These are phyloP conservation scores for Castor canadensis DNA, from an alignment of 2,113 vertebrate genomes.

Conservation along the genomic window DNA sequence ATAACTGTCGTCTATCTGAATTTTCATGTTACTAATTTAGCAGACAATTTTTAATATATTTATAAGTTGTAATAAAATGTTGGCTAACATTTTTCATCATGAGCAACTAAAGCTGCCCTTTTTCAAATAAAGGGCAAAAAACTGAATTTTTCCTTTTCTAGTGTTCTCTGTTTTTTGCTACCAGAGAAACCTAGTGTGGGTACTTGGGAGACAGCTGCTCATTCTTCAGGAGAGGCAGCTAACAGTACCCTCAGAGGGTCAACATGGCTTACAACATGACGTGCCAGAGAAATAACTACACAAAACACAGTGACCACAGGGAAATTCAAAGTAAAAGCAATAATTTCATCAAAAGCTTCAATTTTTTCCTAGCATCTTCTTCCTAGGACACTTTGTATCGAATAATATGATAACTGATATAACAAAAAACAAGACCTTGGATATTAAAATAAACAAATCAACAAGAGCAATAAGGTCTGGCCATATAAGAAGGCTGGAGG, in stretches of 20 bases:
- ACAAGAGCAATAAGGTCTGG: not conserved
- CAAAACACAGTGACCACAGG: not conserved
- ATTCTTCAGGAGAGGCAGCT: not conserved
- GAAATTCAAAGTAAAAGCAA: slow-evolving; percentile 9
- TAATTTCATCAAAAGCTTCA: not conserved
- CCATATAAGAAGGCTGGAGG: not conserved
- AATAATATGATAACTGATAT: not conserved
- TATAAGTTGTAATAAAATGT: slow-evolving; percentile 22
- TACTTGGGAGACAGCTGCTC: not conserved
- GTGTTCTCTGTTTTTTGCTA: not conserved
- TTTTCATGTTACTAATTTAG: not conserved
- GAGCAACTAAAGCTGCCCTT: not conserved
- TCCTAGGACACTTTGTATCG: not conserved
- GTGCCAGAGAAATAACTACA: not conserved
- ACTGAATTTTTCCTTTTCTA: not conserved
- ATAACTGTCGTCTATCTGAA: not conserved
- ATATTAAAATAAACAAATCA: slow-evolving; percentile 6
- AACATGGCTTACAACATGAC: not conserved
- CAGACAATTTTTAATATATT: not conserved
- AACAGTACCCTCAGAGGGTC: not conserved
- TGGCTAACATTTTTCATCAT: not conserved
- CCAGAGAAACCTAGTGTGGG: not conserved
- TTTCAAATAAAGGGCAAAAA: not conserved
- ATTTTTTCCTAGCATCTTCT: not conserved
- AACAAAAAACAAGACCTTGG: not conserved